Evolutionary conservation across 2,113 vertebrate species (phyloP).

Genomic region (Campylorhamphus procurvoides): DNA sequence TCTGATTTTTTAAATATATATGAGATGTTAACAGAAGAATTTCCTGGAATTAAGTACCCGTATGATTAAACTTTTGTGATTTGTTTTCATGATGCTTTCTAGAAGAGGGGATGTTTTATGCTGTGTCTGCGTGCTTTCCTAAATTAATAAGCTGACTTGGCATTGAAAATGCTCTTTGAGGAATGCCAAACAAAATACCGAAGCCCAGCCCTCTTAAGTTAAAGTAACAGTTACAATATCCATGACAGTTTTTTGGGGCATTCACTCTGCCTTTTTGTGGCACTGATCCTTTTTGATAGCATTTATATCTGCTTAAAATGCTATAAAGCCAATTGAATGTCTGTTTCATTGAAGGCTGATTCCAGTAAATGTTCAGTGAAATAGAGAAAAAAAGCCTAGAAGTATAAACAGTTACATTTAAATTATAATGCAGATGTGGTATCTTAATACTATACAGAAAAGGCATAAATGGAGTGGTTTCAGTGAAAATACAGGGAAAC

Average conservation of each 20-base stretch:
- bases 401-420: not conserved
- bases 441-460: not conserved
- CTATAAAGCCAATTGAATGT: not conserved
- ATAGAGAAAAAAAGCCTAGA: not conserved
- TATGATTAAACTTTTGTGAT: constrained; percentile 26
- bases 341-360: not conserved
- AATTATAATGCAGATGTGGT: not conserved
- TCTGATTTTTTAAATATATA: too few species aligned
- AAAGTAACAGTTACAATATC: not conserved
- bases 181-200: not conserved
- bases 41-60: constrained; percentile 42
- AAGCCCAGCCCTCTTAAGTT: not conserved
- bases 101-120: not conserved
- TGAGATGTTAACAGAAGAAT: constrained; percentile 24
- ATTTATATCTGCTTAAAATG: not conserved
- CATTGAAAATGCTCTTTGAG: not conserved
- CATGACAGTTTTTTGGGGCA: not conserved
- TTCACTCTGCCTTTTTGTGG: not conserved
- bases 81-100: constrained; percentile 11
- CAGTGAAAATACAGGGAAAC: not conserved
- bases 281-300: not conserved
- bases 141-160: constrained; percentile 1
- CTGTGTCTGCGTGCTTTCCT: not conserved
- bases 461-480: not conserved
- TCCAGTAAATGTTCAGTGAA: not conserved